Evolutionary conservation across 2,113 vertebrate species (phyloP).

Genomic region (Hippocampus abdominalis): DNA sequence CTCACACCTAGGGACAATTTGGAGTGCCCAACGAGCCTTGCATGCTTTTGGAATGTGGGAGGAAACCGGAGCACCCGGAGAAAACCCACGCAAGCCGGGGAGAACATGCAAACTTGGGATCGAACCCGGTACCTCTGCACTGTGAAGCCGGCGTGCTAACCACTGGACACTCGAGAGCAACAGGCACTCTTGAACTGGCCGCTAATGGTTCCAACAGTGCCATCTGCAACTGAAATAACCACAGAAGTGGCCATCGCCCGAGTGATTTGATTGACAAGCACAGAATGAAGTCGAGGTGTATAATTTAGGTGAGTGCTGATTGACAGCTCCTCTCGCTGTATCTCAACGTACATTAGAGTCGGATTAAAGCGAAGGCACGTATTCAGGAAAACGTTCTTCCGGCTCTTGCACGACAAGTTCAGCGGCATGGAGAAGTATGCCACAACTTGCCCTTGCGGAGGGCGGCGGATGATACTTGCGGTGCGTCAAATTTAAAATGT

Average conservation of each 20-base stretch:
- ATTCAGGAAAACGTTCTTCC: constrained; percentile 76
- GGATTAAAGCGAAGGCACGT: constrained; percentile 70
- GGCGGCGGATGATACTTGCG: constrained; percentile 53
- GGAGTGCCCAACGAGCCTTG: too few relatives aligned
- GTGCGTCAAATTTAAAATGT: constrained; percentile 52
- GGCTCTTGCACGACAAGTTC: constrained; percentile 67
- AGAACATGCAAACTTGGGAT: too few relatives aligned
- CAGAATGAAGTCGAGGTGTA: constrained; percentile 75
- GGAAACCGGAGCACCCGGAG: too few relatives aligned
- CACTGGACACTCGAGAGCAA: too few relatives aligned
- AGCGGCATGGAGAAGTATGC: constrained; percentile 64
- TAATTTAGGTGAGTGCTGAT: constrained; percentile 77
- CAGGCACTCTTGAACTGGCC: constrained; percentile 35
- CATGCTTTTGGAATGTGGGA: too few relatives aligned
- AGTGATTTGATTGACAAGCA: constrained; percentile 74
- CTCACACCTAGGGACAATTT: too few relatives aligned
- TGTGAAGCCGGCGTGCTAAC: too few relatives aligned
- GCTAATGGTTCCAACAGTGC: constrained; percentile 60
- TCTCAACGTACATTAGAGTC: constrained; percentile 76
- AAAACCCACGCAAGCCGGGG: too few relatives aligned
- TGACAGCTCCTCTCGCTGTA: constrained; percentile 77
- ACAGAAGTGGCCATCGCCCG: constrained; percentile 60
- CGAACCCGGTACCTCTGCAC: too few relatives aligned
- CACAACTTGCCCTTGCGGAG: constrained; percentile 65
- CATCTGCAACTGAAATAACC: constrained; percentile 66